These are phyloP conservation scores for Drosophila kikkawai DNA, from an alignment of 1,140 invertebrate species.

Conservation along the genomic window DNA sequence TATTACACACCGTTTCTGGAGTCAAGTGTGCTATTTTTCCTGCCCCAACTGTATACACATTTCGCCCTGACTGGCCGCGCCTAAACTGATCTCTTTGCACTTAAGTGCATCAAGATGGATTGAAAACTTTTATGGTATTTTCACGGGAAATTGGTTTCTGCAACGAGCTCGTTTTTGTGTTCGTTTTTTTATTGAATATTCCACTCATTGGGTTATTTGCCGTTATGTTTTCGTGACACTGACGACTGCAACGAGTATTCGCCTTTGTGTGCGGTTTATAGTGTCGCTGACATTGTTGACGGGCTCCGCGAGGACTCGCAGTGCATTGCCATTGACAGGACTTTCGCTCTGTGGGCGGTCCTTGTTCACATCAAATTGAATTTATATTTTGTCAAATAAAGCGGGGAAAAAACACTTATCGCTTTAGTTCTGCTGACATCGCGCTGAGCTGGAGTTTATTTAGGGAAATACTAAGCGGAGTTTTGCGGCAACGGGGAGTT, in stretches of 20 bases:
- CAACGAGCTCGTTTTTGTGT: constrained; percentile 19
- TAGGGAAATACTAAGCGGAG: neutral
- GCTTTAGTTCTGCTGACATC: constrained; percentile 13
- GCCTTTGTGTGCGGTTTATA: constrained; percentile 27
- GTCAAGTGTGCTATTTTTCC: neutral
- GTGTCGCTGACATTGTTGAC: constrained; percentile 34
- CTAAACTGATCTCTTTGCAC: constrained; percentile 11
- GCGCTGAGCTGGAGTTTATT: constrained; percentile 4
- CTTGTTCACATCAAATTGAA: constrained; percentile 20
- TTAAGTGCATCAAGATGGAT: constrained; percentile 21
- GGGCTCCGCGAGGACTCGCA: neutral
- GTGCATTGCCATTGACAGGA: constrained; percentile 35
- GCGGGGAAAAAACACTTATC: constrained; percentile 6
- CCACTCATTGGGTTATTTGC: constrained; percentile 34
- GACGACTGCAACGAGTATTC: constrained; percentile 28
- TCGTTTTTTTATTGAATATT: constrained; percentile 26
- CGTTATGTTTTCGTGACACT: constrained; percentile 31
- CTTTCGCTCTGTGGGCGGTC: constrained; percentile 8
- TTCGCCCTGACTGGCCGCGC: neutral
- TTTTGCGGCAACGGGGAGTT: neutral
- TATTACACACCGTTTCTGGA: neutral
- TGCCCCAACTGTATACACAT: constrained; percentile 6
- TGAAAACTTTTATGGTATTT: constrained; percentile 29
- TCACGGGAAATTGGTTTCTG: constrained; percentile 29
- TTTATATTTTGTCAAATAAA: constrained; percentile 12